These are phyloP conservation scores for Drosophila lutescens DNA, from an alignment of 2,888 invertebrate genomes.

Conservation along the genomic window DNA sequence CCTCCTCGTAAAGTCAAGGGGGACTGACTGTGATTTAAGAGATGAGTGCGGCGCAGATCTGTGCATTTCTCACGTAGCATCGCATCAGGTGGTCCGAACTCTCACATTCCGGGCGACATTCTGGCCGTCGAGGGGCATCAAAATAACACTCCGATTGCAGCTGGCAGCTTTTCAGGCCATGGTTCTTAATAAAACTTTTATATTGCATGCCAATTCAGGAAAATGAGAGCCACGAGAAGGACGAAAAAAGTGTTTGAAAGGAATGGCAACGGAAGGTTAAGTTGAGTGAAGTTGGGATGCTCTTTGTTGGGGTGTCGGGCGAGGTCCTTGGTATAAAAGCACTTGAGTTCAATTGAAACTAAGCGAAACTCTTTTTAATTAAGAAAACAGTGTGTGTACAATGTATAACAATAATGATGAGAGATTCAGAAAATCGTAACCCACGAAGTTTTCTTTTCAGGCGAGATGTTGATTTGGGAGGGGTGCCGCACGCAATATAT, in stretches of 20 bases:
- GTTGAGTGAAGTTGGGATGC: slow-evolving; percentile 6
- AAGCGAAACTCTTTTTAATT: neutral
- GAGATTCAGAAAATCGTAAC: no score
- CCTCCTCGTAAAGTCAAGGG: slow-evolving; percentile 53
- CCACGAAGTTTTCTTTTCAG: no score
- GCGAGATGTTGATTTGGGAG: no score
- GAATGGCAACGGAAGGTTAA: neutral
- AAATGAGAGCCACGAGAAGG: slow-evolving; percentile 17
- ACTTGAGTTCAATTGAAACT: neutral
- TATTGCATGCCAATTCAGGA: slow-evolving; percentile 55
- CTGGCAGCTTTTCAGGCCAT: slow-evolving; percentile 43
- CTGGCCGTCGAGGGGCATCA: slow-evolving; percentile 22
- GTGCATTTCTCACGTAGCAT: slow-evolving; percentile 38
- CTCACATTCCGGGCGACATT: slow-evolving; percentile 18
- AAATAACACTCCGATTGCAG: slow-evolving; percentile 38
- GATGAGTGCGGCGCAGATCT: slow-evolving; percentile 27
- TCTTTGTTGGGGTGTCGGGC: slow-evolving; percentile 1
- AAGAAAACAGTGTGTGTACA: neutral
- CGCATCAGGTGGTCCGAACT: slow-evolving; percentile 42
- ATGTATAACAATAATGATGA: no score
- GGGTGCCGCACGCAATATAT: no score
- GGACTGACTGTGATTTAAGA: slow-evolving; percentile 46
- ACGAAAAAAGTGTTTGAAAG: neutral
- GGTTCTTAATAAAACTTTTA: slow-evolving; percentile 54
- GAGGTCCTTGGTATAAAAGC: neutral